A percentile compares a stretch with the other conserved stretches of the same genome.
Conservation (phyloP, 1,140 invertebrate genomes). For the Drosophila virilis region DNA sequence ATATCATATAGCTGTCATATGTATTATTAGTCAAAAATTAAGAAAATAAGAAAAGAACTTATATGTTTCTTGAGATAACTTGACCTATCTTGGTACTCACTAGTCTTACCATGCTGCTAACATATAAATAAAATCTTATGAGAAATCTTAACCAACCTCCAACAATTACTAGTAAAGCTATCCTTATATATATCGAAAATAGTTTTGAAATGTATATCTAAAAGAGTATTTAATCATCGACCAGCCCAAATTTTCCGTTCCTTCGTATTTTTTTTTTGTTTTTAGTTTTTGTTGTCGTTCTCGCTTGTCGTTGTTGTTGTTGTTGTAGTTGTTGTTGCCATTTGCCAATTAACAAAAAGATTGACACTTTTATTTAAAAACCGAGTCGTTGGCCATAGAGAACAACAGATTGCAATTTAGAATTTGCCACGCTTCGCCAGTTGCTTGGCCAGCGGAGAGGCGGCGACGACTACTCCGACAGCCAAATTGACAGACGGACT, state of each 20-base stretch:
- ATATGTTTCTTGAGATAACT: neutral
- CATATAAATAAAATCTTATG: too few species aligned
- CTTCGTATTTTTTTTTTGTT: neutral
- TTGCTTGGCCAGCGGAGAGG: neutral
- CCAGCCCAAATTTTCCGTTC: too few species aligned
- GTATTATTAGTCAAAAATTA: too few species aligned
- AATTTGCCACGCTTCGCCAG: constrained; percentile 52
- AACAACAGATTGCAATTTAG: constrained; percentile 73
- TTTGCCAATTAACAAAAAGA: constrained; percentile 80
- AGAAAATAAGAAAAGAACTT: neutral
- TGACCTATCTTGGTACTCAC: too few species aligned
- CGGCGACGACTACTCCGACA: constrained; percentile 11
- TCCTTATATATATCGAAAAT: too few species aligned
- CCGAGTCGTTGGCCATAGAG: constrained; percentile 41
- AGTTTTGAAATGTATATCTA: too few species aligned
- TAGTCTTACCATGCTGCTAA: too few species aligned
- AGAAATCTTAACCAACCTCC: too few species aligned
- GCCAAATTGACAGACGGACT: constrained; percentile 58
- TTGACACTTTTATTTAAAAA: constrained; percentile 81
- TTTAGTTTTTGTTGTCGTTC: constrained; percentile 19
- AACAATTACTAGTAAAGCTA: too few species aligned
- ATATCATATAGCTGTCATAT: too few species aligned
- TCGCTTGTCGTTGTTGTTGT: constrained; percentile 22
- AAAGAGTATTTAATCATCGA: too few species aligned
- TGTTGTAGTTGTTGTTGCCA: constrained; percentile 40